Percentiles rank a stretch among this genome's conserved stretches.
These are phyloP conservation scores for Arnoldichthys spilopterus DNA, from an alignment of 2,797 vertebrate species.

Conservation along the genomic window DNA sequence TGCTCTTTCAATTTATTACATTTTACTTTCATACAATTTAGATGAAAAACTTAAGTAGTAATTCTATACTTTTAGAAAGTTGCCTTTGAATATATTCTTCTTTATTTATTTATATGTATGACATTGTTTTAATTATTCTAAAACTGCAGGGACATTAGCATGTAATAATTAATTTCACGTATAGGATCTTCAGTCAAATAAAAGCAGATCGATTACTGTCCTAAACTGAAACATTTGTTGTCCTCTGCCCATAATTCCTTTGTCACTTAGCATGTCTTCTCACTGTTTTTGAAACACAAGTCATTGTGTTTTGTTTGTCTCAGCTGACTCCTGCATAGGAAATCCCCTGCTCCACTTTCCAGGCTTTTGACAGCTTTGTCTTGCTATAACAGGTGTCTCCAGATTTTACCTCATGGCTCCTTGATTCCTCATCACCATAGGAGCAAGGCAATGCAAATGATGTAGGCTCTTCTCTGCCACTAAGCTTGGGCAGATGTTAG, in stretches of 20 bases:
- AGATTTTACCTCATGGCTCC: constrained; percentile 55
- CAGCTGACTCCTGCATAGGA: constrained; percentile 14
- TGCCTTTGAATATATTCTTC: too few species aligned
- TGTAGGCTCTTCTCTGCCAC: constrained; percentile 16
- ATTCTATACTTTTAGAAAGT: too few species aligned
- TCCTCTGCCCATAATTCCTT: constrained; percentile 15
- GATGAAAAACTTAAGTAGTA: too few species aligned
- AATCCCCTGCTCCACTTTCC: constrained; percentile 26
- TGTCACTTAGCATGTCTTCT: constrained; percentile 8
- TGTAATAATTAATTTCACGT: too few species aligned
- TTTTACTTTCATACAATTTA: too few species aligned
- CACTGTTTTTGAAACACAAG: constrained; percentile 8
- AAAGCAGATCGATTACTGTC: too few species aligned
- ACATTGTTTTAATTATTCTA: too few species aligned
- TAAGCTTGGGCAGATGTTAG: constrained; percentile 56
- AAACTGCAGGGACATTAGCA: too few species aligned
- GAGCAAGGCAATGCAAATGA: constrained; percentile 17
- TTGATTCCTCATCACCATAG: constrained; percentile 43
- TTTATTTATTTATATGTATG: too few species aligned
- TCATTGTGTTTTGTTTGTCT: constrained; percentile 38
- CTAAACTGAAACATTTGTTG: too few species aligned
- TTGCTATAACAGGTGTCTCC: constrained; percentile 64
- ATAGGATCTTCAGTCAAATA: too few species aligned
- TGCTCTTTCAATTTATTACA: too few species aligned
- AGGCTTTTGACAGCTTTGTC: constrained; percentile 60